Evolutionary conservation across 2,113 vertebrate species (phyloP).

Genomic region (Ellobius talpinus): DNA sequence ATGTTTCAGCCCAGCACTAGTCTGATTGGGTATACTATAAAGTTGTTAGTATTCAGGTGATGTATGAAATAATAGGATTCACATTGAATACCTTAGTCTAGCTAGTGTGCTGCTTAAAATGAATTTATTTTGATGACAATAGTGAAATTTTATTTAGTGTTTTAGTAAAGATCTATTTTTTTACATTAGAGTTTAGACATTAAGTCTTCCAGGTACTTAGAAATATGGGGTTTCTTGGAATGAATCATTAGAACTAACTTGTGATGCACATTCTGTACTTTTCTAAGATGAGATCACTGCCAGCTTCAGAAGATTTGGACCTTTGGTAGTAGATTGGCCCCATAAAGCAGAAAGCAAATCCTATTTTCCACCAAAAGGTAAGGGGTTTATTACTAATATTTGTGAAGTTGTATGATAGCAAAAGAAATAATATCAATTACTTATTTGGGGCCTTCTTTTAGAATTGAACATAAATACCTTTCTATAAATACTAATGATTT

Average conservation of each 20-base stretch:
- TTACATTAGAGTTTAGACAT: neutral
- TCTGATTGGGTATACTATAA: neutral
- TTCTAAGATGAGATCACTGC: conserved; percentile 97
- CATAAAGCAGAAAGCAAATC: conserved; percentile 99
- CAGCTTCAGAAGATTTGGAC: conserved; percentile 97
- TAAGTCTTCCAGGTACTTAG: conserved; percentile 36
- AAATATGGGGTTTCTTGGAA: neutral
- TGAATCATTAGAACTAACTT: conserved; percentile 15
- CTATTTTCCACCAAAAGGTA: conserved; percentile 99
- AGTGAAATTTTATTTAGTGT: conserved; percentile 3
- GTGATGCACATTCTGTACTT: conserved; percentile 25
- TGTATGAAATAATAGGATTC: conserved; percentile 43
- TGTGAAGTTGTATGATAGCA: conserved; percentile 23
- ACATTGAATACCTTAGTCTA: conserved; percentile 39
- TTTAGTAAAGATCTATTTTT: conserved; percentile 49
- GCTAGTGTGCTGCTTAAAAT: neutral
- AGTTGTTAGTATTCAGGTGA: neutral
- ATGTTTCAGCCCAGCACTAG: neutral
- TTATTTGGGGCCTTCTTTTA: neutral
- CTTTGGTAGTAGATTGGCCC: conserved; percentile 99
- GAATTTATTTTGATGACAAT: conserved; percentile 45
- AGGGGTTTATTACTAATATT: conserved; percentile 34
- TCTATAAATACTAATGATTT: no score
- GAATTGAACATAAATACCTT: neutral
- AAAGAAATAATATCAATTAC: neutral